These are phyloP conservation scores for Tortricodes alternella DNA, from an alignment of 2,888 invertebrate species.

Conservation along the genomic window DNA sequence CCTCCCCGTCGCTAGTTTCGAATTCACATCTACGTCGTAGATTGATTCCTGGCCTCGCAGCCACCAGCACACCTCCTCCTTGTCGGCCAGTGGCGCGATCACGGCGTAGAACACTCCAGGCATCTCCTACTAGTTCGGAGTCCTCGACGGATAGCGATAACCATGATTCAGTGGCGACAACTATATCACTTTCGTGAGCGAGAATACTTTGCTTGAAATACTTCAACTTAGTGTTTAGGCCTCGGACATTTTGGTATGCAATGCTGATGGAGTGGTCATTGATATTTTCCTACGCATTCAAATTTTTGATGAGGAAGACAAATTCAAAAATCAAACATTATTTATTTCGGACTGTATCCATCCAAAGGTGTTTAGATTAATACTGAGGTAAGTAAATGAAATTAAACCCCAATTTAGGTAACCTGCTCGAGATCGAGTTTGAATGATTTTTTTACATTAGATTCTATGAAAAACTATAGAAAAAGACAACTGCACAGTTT, in stretches of 20 bases:
- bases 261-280: neutral
- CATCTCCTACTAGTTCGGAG: neutral
- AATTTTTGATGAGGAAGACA: no score
- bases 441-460: no score
- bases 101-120: neutral
- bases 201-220: neutral
- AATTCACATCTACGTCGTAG: neutral
- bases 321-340: no score
- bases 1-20: neutral
- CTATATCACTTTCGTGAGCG: neutral
- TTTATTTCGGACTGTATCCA: no score
- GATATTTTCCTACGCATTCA: no score
- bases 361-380: no score
- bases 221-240: neutral
- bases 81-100: neutral
- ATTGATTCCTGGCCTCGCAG: neutral
- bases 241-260: neutral
- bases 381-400: no score
- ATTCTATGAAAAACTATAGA: no score
- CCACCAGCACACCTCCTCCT: neutral
- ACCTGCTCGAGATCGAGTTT: no score
- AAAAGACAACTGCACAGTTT: no score
- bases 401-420: no score
- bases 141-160: neutral
- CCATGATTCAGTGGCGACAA: neutral